Conservation (phyloP, 2,888 invertebrate species). For the Pandemis corylana region DNA sequence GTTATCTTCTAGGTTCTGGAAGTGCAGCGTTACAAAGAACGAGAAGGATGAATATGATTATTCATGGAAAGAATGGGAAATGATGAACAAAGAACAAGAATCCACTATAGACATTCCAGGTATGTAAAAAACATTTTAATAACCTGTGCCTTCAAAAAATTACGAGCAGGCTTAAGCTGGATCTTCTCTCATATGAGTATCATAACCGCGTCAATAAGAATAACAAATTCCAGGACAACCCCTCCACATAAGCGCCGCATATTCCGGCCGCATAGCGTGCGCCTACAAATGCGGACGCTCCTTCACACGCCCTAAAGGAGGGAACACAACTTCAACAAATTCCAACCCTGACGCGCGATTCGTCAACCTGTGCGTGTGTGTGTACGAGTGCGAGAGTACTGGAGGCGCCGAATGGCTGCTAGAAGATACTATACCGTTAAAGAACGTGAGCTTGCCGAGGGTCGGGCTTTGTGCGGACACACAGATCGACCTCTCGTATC, state of each 20-base stretch:
- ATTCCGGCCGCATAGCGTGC: conserved; percentile 98
- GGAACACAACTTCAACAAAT: conserved; percentile 88
- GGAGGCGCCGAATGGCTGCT: conserved; percentile 97
- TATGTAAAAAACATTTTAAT: conserved; percentile 50
- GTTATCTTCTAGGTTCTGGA: conserved; percentile 89
- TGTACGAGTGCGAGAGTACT: conserved; percentile 99
- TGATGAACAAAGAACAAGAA: conserved; percentile 90
- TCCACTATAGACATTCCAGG: conserved; percentile 90
- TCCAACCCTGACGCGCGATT: conserved; percentile 87
- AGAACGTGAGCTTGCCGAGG: conserved; percentile 94
- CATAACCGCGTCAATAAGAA: background rate
- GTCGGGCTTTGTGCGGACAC: conserved; percentile 92
- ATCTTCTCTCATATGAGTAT: background rate
- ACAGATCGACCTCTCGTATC: conserved; percentile 92
- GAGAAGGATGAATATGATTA: conserved; percentile 83
- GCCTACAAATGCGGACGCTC: conserved; percentile 98
- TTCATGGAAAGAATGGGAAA: conserved; percentile 95
- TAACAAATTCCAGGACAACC: conserved; percentile 87
- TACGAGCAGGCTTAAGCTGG: background rate
- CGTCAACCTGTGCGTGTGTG: conserved; percentile 96
- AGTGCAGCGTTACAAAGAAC: conserved; percentile 87
- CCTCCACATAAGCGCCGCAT: conserved; percentile 97
- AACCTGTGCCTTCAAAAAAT: background rate
- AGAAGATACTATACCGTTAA: conserved; percentile 97
- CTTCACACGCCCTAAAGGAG: conserved; percentile 94